Base-by-base conservation (phyloP, 2,888 invertebrate genomes). In the Hirtodrosophila trivittata region DNA sequence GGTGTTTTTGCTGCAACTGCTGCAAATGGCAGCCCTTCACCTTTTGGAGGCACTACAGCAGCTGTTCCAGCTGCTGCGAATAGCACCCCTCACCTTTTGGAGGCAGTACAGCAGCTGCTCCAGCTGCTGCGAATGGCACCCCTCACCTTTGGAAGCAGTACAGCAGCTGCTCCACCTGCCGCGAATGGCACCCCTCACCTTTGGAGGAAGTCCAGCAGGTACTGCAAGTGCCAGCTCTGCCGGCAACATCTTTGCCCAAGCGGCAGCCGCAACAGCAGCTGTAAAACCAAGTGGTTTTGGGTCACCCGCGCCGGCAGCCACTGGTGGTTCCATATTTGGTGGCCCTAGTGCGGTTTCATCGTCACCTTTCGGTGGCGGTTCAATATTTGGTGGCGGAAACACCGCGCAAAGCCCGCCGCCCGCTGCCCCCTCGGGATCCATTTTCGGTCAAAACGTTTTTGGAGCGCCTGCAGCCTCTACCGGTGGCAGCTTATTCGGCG, bases 1-100 rank as follows among this genome's bases (percentile, higher is more conserved):
- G 85, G 88, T 0, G 51, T 88, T 0, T 87, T 87, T 80, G 85
- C 81, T 0, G 65, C 86, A 3, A 82, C 85, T n/a, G 75, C 77
- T 3, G 63, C 66, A 8, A 74, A 66, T 13, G 57, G 76, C n/a
- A 59, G 14, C 1, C 30, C 56, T 5, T 62, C 74, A 9, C 72
- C 81, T 0, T 86, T 87, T 28, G 66, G 62, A 18, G 49, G 66
- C n/a, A 3, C 66, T 0, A 43, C 67, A 3, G 18, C 74, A 1
- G 50, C 77, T 80, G 85, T 81, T 0, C 64, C 86, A 3, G 83
- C 85, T n/a, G 75, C 77, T 3, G 63, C 66, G 7, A 74, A 66
- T 13, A 57, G 76, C n/a, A 59, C 1, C 30, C 56, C 5, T 62
- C 74, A 9, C 72, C 81, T 0, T 86, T 87, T 28, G 66, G 62